Evolutionary conservation across 2,113 vertebrate species (phyloP), one percentile per base, ranked within the genome.

Genomic region (Neogobius melanostomus): DNA sequence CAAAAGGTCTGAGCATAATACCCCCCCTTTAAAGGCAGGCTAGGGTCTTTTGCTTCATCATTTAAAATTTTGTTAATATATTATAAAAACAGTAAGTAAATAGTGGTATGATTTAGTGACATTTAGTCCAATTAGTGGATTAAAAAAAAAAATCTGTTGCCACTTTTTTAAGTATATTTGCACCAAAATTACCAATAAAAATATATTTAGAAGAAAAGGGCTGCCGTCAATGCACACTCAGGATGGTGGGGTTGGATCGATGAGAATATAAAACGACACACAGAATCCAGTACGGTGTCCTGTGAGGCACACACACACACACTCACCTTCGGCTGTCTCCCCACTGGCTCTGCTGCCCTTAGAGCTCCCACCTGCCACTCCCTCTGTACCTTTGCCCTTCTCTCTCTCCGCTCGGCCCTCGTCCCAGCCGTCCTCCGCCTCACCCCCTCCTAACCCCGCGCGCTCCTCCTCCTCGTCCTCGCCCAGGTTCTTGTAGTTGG

Each of bases 401-500:
- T 93, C 93, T 93, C 83, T 87, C 76, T 85, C 95, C 95, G 87
- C 74, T 94, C 91, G 91, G 90, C 88, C 93, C 88, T 93, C 88
- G 14, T 88, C 87, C 87, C 84, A 88, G 82, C 76, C 81, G 68
- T 73, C 79, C 77, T 69, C 94, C 51, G 80, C 52, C 66, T 91
- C 93, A 92, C 95, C 74, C 61, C 56, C 89, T 85, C 87, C 92
- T 49, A 66, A 90, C 88, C 82, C 92, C 1, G 66, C 42, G 56
- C 85, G 94, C 64, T 99, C 96, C 47, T 98, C 98, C 11, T 98
- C 97, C 5, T 98, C 98, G 6, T 99, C 98, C 83, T 99, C 98
- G 17, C 97, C 98, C 74, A 99, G 91, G 36, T 99, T 99, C 91
- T 99, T 99, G 85, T 99, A 99, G 89, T 99, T 99, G 51, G 97